Evolutionary conservation across 2,888 invertebrate species (phyloP), one percentile per base, ranked within the genome.

Genomic region (Agelastica alni): DNA sequence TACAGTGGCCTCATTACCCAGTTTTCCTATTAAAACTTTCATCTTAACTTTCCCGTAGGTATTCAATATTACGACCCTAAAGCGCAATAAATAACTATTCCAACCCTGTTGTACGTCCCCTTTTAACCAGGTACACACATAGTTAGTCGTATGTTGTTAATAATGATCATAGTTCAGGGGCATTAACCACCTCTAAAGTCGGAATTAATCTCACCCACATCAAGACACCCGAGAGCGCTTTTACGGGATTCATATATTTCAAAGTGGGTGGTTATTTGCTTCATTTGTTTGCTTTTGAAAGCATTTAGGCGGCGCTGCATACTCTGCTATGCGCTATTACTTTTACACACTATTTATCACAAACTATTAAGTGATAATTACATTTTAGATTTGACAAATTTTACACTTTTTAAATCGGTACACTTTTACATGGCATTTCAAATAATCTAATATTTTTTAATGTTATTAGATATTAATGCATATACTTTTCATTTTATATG

Each of bases 191-290:
- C 66, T 62, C 63, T 63, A 65, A 65, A 61, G 59, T 66, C 60
- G 58, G 59, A 66, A 71, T 71, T 70, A 71, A 70, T 71, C 70
- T 70, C 65, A 70, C 70, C 70, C 69, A 67, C 68, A 65, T 70
- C 66, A 64, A 55, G 51, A 44, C 43, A 51, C 58, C 56, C 43
- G 56, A 43, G 43, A 51, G 56, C 6, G 59, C 57, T 61, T 63
- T 63, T 61, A 64, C 60, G 55, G 59, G 58, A 62, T 57, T 62
- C 60, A 59, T 64, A 64, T 59, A 62, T 62, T 56, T 52, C 42
- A 48, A 17, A 10, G 13, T 26, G 34, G 34, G 17, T 52, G 46
- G 54, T 49, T 56, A 58, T 58, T 58, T 51, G 36, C 36, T 36
- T 17, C 36, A 36, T 36, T 17, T 36, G 6, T 36, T n/a, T n/a